These are phyloP conservation scores for Lagenorhynchus albirostris DNA, from an alignment of 2,113 vertebrate genomes.

Conservation along the genomic window DNA sequence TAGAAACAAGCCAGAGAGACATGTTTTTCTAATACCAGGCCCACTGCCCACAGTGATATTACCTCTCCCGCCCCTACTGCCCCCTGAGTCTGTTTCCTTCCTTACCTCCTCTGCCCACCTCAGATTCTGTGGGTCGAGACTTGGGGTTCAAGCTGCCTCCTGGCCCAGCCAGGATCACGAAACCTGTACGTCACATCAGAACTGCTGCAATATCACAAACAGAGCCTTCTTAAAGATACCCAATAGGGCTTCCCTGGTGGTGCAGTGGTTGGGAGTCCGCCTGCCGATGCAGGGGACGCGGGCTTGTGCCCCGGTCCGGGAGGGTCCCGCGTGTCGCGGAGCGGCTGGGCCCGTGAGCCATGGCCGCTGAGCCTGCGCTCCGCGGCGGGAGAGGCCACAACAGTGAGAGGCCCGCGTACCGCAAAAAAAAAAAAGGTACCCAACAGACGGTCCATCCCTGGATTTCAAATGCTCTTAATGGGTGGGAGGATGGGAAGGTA, in stretches of 20 bases:
- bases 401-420: too few species aligned
- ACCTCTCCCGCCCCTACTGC: background rate
- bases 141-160: background rate
- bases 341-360: too few species aligned
- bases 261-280: too few species aligned
- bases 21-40: background rate
- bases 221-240: background rate
- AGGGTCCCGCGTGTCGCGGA: too few species aligned
- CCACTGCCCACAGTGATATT: too few species aligned
- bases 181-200: background rate
- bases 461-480: background rate
- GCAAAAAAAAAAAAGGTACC: background rate
- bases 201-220: background rate
- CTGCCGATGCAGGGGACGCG: too few species aligned
- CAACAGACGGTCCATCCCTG: accelerated
- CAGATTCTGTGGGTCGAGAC: background rate
- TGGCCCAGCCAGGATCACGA: background rate
- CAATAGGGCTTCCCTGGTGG: too few species aligned
- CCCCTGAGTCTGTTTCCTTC: background rate
- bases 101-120: background rate
- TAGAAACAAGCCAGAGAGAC: background rate
- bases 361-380: too few species aligned
- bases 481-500: background rate
- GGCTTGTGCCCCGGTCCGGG: too few species aligned
- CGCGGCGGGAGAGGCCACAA: too few species aligned